phyloP scores from a whole-genome alignment of 2,113 vertebrate species.

The Mesembrinibis cayennensis region DNA sequence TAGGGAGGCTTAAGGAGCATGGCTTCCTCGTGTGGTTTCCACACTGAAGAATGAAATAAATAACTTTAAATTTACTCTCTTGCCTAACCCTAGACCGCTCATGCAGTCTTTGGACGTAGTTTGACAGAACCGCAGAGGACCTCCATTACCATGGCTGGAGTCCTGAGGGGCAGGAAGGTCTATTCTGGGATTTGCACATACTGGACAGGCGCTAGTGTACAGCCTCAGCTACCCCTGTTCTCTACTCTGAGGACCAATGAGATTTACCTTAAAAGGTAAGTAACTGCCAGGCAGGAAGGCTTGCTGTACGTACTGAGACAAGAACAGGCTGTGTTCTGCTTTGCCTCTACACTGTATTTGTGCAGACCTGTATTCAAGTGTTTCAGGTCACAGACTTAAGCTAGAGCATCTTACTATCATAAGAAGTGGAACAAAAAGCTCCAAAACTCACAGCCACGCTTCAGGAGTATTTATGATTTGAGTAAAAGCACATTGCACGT shows the following conservation, averaged over 20 bases:
- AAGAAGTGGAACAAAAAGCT: neutral
- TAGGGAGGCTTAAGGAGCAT: neutral
- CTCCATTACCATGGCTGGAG: neutral
- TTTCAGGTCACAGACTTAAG: neutral
- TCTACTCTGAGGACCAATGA: neutral
- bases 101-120: neutral
- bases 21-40: neutral
- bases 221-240: fast-evolving
- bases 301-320: neutral
- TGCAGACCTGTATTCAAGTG: neutral
- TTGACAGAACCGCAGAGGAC: neutral
- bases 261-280: neutral
- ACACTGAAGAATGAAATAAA: neutral
- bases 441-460: neutral
- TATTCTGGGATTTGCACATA: neutral
- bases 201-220: neutral
- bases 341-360: fast-evolving
- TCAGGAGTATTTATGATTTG: neutral
- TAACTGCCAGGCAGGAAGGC: neutral
- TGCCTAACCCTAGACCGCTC: neutral
- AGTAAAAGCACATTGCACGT: fast-evolving
- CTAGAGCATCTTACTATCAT: neutral
- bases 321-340: neutral
- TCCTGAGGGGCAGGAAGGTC: neutral
- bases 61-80: neutral